These are phyloP conservation scores for Remorina albescens DNA, from an alignment of 2,797 vertebrate species.

Conservation along the genomic window DNA sequence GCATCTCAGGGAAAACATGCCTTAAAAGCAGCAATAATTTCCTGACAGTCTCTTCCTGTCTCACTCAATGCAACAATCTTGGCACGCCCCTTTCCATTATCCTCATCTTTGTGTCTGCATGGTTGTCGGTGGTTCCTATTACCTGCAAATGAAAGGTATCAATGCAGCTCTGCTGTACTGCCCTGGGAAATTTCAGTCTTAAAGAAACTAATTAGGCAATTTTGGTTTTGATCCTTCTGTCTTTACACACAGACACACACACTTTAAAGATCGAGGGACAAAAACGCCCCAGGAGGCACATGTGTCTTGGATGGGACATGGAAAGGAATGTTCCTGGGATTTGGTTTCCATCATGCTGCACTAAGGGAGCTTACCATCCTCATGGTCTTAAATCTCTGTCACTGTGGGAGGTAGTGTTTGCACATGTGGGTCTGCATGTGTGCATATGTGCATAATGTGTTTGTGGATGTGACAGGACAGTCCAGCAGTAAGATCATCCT, in stretches of 20 bases:
- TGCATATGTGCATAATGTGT: slow-evolving; percentile 63
- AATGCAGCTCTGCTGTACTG: slow-evolving; percentile 20
- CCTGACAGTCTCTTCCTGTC: slow-evolving; percentile 44
- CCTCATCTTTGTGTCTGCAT: slow-evolving; percentile 18
- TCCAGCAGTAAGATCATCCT: slow-evolving; percentile 68
- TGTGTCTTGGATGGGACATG: slow-evolving; percentile 52
- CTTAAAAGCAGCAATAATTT: slow-evolving; percentile 69
- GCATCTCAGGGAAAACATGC: slow-evolving; percentile 61
- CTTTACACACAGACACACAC: slow-evolving; percentile 15
- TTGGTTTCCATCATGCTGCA: slow-evolving; percentile 67
- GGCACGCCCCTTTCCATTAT: slow-evolving; percentile 25
- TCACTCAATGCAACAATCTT: slow-evolving; percentile 27
- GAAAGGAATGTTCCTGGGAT: slow-evolving; percentile 71
- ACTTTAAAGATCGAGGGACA: slow-evolving; percentile 30
- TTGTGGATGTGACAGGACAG: slow-evolving; percentile 65
- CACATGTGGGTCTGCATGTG: slow-evolving; percentile 23
- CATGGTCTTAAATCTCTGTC: slow-evolving; percentile 64
- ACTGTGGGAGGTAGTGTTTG: slow-evolving; percentile 50
- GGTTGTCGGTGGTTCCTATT: slow-evolving; percentile 16
- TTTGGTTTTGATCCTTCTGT: slow-evolving; percentile 55
- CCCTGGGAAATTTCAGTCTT: slow-evolving; percentile 48
- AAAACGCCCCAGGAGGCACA: slow-evolving; percentile 37
- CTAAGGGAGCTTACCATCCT: slow-evolving; percentile 63
- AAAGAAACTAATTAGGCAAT: slow-evolving; percentile 58
- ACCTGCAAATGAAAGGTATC: slow-evolving; percentile 47